Evolutionary conservation across 2,113 vertebrate species (phyloP), one percentile per base, ranked within the genome.

Genomic region (Gambusia affinis): DNA sequence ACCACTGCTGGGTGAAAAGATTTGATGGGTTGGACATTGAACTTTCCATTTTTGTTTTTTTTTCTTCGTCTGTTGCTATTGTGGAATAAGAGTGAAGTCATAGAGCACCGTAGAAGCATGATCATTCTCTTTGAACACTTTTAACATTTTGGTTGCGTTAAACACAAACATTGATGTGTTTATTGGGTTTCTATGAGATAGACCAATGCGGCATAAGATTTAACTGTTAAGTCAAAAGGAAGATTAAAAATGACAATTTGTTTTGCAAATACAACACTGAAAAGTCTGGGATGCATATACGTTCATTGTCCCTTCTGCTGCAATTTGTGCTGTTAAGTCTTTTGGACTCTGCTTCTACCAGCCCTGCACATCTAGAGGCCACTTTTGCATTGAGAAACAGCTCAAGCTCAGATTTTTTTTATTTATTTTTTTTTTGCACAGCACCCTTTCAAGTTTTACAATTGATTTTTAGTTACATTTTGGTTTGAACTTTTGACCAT

Each of bases 1-100:
- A 14, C 72, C 3, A 60, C 70, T 44, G 76, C 64, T 72, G 73
- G 78, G 65, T 64, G 80, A 79, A 31, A 33, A 70, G 74, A 74
- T 73, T 83, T 6, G 8, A 0, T 4, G 42, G 76, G 65, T 67
- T 67, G 81, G 85, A 79, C 81, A 14, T 70, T 17, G 12, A 29
- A 33, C 73, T 79, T 73, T 70, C 2, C 7, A 8, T 27, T 73
- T 70, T 63, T 12, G 24, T 37, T 3, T 37, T 37, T 35, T 31
- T 37, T 37, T 37, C 35, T 37, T 35, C 10, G n/a, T 8, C 39
- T 51, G 33, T 24, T 39, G 64, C 81, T 29, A 31, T 24, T 19
- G 47, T 67, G 69, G 12, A 63, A 4, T 22, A 31, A 63, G 29
- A 57, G 22, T n/a, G 24, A 10, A 24, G 24, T n/a, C 22, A 57